Evolutionary conservation across 1,140 invertebrate genomes (phyloP).

Genomic region (Drosophila trapezifrons): DNA sequence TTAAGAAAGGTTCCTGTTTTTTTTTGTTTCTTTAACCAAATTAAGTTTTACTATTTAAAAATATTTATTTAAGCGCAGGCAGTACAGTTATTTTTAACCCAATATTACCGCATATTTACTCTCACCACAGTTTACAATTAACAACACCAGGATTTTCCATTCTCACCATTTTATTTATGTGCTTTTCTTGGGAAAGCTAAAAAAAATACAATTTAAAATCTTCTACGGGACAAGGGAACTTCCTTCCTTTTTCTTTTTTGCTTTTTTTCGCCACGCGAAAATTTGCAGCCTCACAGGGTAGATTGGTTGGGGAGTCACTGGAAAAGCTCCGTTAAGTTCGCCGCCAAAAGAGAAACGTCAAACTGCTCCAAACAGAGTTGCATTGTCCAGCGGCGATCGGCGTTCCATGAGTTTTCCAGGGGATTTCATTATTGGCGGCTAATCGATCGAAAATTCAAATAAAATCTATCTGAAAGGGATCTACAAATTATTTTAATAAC

Average conservation of each 20-base stretch:
- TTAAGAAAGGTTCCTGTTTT: background rate
- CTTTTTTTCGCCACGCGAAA: constrained; percentile 39
- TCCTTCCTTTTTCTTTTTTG: constrained; percentile 4
- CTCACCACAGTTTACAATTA: background rate
- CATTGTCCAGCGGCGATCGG: background rate
- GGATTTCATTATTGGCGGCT: constrained; percentile 4
- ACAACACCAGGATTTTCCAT: background rate
- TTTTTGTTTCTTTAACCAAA: no score
- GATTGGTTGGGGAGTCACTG: constrained; percentile 30
- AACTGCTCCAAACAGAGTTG: constrained; percentile 43
- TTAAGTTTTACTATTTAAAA: background rate
- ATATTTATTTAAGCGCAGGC: background rate
- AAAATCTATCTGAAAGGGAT: background rate
- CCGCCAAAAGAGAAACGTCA: constrained; percentile 44
- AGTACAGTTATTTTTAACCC: background rate
- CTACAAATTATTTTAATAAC: background rate
- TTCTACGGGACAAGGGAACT: constrained; percentile 21
- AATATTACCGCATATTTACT: background rate
- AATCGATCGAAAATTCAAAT: constrained; percentile 2
- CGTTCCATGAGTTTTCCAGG: constrained; percentile 4
- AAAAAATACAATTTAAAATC: constrained; percentile 47
- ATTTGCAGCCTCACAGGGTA: constrained; percentile 35
- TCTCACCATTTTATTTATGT: constrained; percentile 38
- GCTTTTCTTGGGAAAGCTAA: constrained; percentile 16
- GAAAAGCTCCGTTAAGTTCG: constrained; percentile 55